Evolutionary conservation across 2,797 vertebrate genomes (phyloP), one percentile per base, ranked within the genome.

Genomic region (Typhlichthys eigenmanni): DNA sequence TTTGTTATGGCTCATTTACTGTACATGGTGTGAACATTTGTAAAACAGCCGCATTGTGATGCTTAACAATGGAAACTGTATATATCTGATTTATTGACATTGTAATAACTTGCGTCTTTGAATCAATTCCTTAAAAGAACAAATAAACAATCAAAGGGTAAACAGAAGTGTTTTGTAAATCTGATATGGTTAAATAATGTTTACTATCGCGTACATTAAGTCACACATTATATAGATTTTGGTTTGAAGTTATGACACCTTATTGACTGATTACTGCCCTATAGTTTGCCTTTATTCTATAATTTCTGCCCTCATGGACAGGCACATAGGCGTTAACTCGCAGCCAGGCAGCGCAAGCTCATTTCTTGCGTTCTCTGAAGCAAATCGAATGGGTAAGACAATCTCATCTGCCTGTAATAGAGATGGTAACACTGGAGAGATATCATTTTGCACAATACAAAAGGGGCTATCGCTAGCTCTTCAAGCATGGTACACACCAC

Each of bases 381-480:
- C 88, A 81, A 83, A 83, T 86, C 84, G 84, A 78, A 59, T 75
- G 60, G 61, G 92, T 91, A 93, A 93, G 82, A 86, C 73, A 85
- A 93, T 91, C 88, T 85, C 81, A 82, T 87, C 85, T 73, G 76
- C 76, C 81, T 87, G 91, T 91, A 93, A 91, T 79, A 58, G 86
- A 93, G 90, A 91, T 67, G 87, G 79, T 77, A 81, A 82, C 84
- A 82, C 79, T 78, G 82, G 82, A 75, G 80, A 87, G 86, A 90
- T 91, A 91, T 92, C 90, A 90, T 90, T 91, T 93, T 89, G 88
- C 92, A 89, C 86, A 84, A 82, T 81, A 91, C 92, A 93, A 93
- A 91, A 86, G 86, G 67, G 76, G 83, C 85, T 79, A 81, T 86
- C 71, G 76, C 69, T 38, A 63, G 60, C 80, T 86, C 73, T 71